A percentile compares a stretch with the other conserved stretches of the same genome.
phyloP scores from a whole-genome alignment of 2,797 vertebrate species.

The Gymnoscopelus microlampas region DNA sequence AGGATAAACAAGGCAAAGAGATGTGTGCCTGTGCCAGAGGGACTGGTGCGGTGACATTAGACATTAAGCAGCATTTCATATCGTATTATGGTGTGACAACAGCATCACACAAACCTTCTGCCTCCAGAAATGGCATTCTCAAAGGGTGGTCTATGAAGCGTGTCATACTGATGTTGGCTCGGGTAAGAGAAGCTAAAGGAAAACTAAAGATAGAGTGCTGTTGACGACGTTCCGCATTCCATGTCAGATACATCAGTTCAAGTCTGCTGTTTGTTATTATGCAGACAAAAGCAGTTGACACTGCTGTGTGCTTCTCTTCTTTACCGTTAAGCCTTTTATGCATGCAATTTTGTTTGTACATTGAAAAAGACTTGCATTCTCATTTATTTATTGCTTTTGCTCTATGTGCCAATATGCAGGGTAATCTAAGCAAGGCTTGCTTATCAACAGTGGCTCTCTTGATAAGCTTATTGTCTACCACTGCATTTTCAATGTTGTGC shows the following conservation, averaged over 20 bases:
- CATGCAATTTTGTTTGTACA: not conserved
- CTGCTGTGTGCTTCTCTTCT: not conserved
- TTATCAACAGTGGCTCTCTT: constrained; percentile 28
- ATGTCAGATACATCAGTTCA: constrained; percentile 19
- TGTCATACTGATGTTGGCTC: constrained; percentile 41
- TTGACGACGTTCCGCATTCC: constrained; percentile 3
- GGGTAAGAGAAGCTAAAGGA: constrained; percentile 1
- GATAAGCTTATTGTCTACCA: not conserved
- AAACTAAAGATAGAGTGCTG: not conserved
- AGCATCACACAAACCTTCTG: constrained; percentile 21
- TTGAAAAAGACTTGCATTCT: not conserved
- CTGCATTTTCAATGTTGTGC: constrained; percentile 13
- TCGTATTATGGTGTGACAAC: constrained; percentile 48
- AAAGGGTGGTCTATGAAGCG: constrained; percentile 36
- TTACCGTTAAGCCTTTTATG: not conserved
- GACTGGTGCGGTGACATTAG: constrained; percentile 58
- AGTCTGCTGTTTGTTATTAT: not conserved
- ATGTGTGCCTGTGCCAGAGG: constrained; percentile 34
- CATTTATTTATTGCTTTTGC: constrained; percentile 10
- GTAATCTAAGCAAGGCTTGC: constrained; percentile 5
- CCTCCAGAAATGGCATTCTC: constrained; percentile 55
- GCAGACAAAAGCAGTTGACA: not conserved
- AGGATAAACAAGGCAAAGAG: constrained; percentile 62
- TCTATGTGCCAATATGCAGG: constrained; percentile 7
- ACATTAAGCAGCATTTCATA: constrained; percentile 59